Evolutionary conservation across 2,888 invertebrate species (phyloP).

Genomic region (Pyrrhosoma nymphula): DNA sequence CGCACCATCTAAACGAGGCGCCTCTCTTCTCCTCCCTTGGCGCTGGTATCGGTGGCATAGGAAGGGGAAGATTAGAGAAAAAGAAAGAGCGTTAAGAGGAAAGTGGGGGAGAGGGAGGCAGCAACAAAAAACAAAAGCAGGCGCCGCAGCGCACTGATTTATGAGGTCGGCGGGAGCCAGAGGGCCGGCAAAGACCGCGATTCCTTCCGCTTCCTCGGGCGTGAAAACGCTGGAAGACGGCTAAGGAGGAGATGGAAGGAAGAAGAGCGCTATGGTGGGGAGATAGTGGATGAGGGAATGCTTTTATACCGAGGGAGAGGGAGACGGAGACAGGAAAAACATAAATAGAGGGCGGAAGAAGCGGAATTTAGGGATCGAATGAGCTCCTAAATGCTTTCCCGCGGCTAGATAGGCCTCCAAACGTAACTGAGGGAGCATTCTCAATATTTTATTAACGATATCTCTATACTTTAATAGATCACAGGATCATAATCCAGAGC

Average conservation of each 20-base stretch:
- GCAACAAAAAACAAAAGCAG: slow-evolving; percentile 61
- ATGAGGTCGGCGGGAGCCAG: slow-evolving; percentile 47
- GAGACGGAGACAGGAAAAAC: background rate
- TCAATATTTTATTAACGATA: no score
- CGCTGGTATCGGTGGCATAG: background rate
- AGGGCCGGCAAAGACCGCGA: slow-evolving; percentile 54
- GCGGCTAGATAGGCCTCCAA: no score
- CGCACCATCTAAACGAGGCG: slow-evolving; percentile 1
- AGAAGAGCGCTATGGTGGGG: background rate
- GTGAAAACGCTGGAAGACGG: slow-evolving; percentile 52
- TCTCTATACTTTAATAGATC: no score
- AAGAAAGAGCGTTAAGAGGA: background rate
- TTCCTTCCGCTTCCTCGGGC: slow-evolving; percentile 58
- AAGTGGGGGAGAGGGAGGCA: background rate
- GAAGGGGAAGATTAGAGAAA: background rate
- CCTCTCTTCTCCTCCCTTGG: background rate
- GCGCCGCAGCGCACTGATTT: slow-evolving; percentile 63
- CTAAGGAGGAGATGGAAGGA: background rate
- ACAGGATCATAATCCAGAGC: no score
- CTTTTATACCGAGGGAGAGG: background rate
- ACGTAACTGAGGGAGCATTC: no score
- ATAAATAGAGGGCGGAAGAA: background rate
- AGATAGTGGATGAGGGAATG: background rate
- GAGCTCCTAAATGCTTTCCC: background rate
- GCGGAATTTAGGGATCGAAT: background rate